phyloP scores from a whole-genome alignment of 2,797 vertebrate genomes.

The Australoheros facetus region DNA sequence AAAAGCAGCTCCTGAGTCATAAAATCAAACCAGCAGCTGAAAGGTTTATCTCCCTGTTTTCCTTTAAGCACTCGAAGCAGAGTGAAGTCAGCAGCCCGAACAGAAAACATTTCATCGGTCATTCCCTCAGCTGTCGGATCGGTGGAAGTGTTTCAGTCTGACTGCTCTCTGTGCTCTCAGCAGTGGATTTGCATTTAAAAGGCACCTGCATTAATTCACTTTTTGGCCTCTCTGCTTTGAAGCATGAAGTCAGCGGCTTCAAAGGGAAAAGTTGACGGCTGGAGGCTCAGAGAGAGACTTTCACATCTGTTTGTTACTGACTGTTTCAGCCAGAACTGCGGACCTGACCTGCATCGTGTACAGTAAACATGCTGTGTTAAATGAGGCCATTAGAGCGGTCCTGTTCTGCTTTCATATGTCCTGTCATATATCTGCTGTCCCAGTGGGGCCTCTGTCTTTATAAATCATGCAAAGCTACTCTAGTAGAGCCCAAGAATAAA shows the following conservation, averaged over 20 bases:
- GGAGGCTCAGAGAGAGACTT: not conserved
- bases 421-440: no score
- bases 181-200: not conserved
- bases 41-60: no score
- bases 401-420: no score
- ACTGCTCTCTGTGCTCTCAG: not conserved
- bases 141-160: not conserved
- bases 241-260: not conserved
- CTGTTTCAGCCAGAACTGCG: no score
- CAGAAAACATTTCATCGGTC: no score
- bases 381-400: no score
- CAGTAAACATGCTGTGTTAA: not conserved
- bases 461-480: not conserved
- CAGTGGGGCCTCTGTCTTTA: no score
- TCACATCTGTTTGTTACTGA: no score
- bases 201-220: not conserved
- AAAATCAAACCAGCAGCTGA: not conserved
- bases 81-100: no score
- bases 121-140: no score
- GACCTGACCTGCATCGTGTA: not conserved
- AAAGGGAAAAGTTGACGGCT: not conserved
- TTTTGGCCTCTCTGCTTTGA: conserved; percentile 11
- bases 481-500: not conserved
- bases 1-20: not conserved
- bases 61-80: no score